phyloP scores from a whole-genome alignment of 2,113 vertebrate genomes.

The Alexandromys fortis region DNA sequence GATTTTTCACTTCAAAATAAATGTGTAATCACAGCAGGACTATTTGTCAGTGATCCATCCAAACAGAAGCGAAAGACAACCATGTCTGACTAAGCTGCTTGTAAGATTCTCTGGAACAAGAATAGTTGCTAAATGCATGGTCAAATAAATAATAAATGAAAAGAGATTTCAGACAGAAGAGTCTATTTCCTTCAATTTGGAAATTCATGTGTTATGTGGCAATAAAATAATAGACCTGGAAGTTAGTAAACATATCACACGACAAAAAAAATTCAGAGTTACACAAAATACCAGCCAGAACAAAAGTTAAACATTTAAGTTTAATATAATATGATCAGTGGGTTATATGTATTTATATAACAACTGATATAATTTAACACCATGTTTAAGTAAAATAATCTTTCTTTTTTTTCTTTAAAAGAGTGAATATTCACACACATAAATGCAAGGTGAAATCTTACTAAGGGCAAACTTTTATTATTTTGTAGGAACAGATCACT shows the following conservation, averaged over 20 bases:
- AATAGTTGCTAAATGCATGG: conserved; percentile 59
- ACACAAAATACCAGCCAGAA: conserved; percentile 38
- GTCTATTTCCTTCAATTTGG: conserved; percentile 22
- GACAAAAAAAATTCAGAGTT: not conserved
- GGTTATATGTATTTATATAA: not conserved
- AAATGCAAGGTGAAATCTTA: conserved; percentile 9
- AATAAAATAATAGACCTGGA: conserved; percentile 44
- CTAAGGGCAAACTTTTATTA: not conserved
- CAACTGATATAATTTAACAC: not conserved
- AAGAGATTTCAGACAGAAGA: not conserved
- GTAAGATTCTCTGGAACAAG: conserved; percentile 47
- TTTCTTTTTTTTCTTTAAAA: not conserved
- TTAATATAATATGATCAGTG: not conserved
- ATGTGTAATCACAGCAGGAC: conserved; percentile 66
- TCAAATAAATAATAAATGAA: not conserved
- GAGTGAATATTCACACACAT: not conserved
- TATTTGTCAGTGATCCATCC: conserved; percentile 71
- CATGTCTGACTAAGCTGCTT: conserved; percentile 26
- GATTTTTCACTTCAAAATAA: conserved; percentile 74
- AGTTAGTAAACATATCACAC: conserved; percentile 22
- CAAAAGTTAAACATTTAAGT: not conserved
- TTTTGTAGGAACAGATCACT: not conserved
- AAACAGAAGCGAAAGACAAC: conserved; percentile 61
- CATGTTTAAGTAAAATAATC: conserved; percentile 32
- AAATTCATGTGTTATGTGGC: not conserved